Conservation (phyloP, 2,113 vertebrate genomes). For the Lasiurus borealis region DNA sequence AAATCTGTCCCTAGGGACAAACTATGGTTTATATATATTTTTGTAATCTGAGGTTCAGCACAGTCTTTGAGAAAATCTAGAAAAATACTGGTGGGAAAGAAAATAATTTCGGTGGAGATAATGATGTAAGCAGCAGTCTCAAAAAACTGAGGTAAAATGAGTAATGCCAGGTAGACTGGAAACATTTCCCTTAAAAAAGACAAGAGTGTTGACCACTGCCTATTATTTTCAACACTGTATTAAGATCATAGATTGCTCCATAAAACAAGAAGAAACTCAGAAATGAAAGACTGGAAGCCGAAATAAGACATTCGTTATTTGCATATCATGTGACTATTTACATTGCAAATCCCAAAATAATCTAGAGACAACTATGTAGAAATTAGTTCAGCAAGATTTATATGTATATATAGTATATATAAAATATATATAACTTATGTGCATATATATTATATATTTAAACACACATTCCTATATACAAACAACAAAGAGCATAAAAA, state of each 20-base stretch:
- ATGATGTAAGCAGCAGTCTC: not conserved
- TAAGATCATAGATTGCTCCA: not conserved
- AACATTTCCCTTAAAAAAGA: not conserved
- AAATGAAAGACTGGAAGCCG: not conserved
- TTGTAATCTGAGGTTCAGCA: not conserved
- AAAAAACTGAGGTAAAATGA: not conserved
- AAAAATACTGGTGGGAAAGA: not conserved
- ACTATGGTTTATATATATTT: not conserved
- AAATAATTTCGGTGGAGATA: not conserved
- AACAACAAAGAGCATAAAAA: not conserved
- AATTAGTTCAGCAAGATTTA: not conserved
- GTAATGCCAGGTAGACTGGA: not conserved
- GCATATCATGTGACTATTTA: not conserved
- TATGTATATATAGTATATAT: not conserved
- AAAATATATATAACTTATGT: not conserved
- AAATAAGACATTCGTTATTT: slow-evolving; percentile 20
- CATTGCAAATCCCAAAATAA: not conserved
- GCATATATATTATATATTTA: not conserved
- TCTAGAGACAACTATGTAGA: not conserved
- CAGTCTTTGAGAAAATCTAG: not conserved
- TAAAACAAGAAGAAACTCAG: not conserved
- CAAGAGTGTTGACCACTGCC: not conserved
- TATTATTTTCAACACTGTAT: not conserved
- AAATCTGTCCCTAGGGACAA: not conserved
- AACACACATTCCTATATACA: not conserved